phyloP scores from a whole-genome alignment of 1,140 invertebrate species.

The Drosophila saltans region DNA sequence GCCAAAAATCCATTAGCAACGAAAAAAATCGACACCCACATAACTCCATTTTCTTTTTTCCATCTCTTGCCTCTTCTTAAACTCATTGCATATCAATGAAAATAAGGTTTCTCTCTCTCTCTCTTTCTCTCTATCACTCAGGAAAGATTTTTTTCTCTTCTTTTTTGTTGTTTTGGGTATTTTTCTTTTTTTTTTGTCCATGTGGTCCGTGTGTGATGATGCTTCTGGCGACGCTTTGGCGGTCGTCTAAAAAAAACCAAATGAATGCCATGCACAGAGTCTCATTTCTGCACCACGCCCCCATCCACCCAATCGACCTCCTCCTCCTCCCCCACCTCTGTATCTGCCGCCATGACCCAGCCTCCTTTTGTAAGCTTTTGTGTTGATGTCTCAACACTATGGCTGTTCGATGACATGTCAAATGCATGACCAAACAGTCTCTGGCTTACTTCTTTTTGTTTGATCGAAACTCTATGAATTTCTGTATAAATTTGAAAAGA shows the following conservation, averaged over 20 bases:
- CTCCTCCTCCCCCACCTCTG: not conserved
- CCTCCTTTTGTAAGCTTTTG: slow-evolving; percentile 47
- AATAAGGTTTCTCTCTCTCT: slow-evolving; percentile 62
- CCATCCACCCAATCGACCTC: slow-evolving; percentile 1
- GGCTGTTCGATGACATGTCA: slow-evolving; percentile 63
- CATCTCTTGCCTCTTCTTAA: not conserved
- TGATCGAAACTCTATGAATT: slow-evolving; percentile 61
- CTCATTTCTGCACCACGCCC: slow-evolving; percentile 13
- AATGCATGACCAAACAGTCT: slow-evolving; percentile 64
- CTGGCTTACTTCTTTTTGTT: slow-evolving; percentile 37
- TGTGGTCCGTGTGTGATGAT: slow-evolving; percentile 55
- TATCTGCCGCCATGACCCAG: not conserved
- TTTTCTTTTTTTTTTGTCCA: slow-evolving; percentile 28
- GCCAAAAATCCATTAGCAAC: slow-evolving; percentile 1
- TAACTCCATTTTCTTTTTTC: not conserved
- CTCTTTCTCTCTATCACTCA: not conserved
- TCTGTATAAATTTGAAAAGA: slow-evolving; percentile 35
- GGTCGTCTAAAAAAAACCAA: slow-evolving; percentile 44
- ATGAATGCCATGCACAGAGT: slow-evolving; percentile 67
- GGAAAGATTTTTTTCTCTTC: slow-evolving; percentile 3
- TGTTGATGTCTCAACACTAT: slow-evolving; percentile 6
- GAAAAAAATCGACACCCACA: not conserved
- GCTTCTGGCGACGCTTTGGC: slow-evolving; percentile 73
- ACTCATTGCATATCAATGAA: slow-evolving; percentile 75
- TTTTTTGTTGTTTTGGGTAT: slow-evolving; percentile 10